Conservation (phyloP, 30 jellyfish, hydroid and myxozoan species). For the Catostylus mosaicus region DNA sequence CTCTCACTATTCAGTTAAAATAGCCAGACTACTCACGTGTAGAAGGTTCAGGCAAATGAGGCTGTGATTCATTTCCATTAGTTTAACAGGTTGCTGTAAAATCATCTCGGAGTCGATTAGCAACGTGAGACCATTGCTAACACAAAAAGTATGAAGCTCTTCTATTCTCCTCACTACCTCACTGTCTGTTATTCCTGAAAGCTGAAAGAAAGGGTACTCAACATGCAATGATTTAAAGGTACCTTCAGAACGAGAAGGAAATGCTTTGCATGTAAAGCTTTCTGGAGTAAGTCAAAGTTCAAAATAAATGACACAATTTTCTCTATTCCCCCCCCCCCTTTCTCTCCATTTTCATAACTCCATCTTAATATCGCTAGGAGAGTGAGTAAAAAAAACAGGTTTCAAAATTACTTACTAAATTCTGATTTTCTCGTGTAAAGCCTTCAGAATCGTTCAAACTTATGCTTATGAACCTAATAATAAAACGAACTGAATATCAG, state of each 20-base stretch:
- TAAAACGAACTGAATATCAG: neutral
- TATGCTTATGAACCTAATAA: constrained; percentile 43
- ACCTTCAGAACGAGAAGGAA: no score
- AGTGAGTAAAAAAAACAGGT: no score
- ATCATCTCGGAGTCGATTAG: constrained; percentile 50
- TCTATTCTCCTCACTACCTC: constrained; percentile 59
- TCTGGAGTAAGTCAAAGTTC: no score
- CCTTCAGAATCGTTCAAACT: constrained; percentile 24
- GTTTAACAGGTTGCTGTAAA: constrained; percentile 61
- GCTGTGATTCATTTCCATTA: constrained; percentile 44
- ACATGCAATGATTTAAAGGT: no score
- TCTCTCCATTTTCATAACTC: no score
- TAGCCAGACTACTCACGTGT: constrained; percentile 44
- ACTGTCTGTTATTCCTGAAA: constrained; percentile 63
- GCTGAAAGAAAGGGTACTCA: constrained; percentile 15
- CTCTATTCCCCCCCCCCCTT: no score
- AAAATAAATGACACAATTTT: no score
- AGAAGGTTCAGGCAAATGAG: constrained; percentile 55
- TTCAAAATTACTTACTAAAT: constrained; percentile 28
- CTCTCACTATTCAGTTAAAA: no score
- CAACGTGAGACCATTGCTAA: constrained; percentile 40
- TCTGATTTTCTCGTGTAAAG: constrained; percentile 1
- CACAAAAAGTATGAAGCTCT: constrained; percentile 64
- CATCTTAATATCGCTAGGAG: no score
- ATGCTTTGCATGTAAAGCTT: no score